Evolutionary conservation across 2,797 vertebrate genomes (phyloP), one percentile per base, ranked within the genome.

Genomic region (Mormyrops boulengeri): DNA sequence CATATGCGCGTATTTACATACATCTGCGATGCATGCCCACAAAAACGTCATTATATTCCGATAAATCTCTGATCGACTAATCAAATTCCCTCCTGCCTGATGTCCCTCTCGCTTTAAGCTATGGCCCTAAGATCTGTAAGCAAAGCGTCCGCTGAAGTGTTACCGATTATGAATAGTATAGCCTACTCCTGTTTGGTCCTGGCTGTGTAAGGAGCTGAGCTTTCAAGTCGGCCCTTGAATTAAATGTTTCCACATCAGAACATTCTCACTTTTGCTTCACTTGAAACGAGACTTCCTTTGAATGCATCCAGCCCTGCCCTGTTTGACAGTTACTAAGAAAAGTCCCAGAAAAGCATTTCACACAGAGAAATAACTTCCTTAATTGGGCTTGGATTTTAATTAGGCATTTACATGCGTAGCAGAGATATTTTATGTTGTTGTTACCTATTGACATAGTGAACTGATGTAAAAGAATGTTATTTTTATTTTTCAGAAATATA

Each of bases 121-220:
- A 85, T 49, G 44, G 44, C 47, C 44, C 82, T 85, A 22, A 85
- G 49, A 49, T 50, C 82, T 50, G 44, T 52, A 52, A 85, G 22
- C 82, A 85, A 52, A 85, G 82, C 47, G 44, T 26, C 47, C 41
- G 22, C n/a, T 49, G 44, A 26, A 85, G n/a, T 47, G 41, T 47
- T 85, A 85, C 44, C 82, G 49, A 52, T 82, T 85, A 52, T 85
- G 82, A 84, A 52, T 49, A 49, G 82, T 6, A 50, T 80, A 82
- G 34, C 80, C 41, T 49, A 84, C 80, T 84, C n/a, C 11, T 44
- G 82, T 50, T 50, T 85, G 47, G 82, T 85, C 4, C 9, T 85
- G 44, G n/a, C n/a, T 85, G 49, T 52, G 19, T 14, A 26, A 50
- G 44, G 19, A 49, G n/a, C 44, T 30, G 82, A 47, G 49, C 44